phyloP scores from a whole-genome alignment of 2,113 vertebrate species.

The Leptosomus discolor region DNA sequence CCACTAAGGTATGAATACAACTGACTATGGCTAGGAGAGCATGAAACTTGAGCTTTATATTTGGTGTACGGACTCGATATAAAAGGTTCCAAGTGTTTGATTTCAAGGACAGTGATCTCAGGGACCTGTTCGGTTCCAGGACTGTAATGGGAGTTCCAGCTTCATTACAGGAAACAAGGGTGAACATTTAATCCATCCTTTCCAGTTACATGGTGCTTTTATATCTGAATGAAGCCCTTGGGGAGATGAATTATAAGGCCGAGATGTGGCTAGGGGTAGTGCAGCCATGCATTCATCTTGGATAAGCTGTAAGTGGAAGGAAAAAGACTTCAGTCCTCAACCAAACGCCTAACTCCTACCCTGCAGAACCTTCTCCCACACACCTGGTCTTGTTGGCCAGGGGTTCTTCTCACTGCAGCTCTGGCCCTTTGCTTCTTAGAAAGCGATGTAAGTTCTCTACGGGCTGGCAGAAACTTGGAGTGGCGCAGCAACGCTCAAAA shows the following conservation, averaged over 20 bases:
- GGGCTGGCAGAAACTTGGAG: background rate
- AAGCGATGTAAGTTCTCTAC: background rate
- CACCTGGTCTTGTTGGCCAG: background rate
- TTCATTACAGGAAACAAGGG: background rate
- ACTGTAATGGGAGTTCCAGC: background rate
- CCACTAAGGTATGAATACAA: background rate
- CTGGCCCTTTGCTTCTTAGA: background rate
- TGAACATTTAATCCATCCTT: background rate
- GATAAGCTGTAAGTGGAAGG: background rate
- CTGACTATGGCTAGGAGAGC: background rate
- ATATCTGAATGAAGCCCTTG: background rate
- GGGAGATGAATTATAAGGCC: background rate
- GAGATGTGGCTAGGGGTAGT: background rate
- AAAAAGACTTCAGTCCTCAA: background rate
- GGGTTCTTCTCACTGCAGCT: background rate
- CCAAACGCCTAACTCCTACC: background rate
- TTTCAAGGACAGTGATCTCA: background rate
- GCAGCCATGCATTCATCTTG: background rate
- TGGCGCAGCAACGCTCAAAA: background rate
- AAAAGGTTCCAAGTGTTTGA: background rate
- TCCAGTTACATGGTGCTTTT: background rate
- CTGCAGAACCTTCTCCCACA: background rate
- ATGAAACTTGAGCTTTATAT: background rate
- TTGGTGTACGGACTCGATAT: background rate
- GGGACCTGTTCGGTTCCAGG: background rate